Conservation (phyloP, 2,888 invertebrate species). For the Philopedon plagiatum region DNA sequence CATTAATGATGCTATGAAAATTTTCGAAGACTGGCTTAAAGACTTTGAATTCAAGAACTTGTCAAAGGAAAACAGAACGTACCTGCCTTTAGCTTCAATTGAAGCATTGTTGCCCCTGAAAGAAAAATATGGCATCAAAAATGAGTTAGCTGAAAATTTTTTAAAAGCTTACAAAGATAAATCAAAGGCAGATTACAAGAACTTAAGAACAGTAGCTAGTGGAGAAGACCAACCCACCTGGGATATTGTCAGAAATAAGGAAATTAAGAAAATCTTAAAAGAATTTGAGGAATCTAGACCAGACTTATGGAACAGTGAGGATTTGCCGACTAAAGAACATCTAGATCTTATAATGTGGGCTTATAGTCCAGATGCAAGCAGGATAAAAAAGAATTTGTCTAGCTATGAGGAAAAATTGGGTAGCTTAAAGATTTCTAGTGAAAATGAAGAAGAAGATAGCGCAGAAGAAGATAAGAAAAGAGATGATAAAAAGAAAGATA, state of each 20-base stretch:
- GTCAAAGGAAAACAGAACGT: constrained; percentile 79
- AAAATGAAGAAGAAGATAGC: constrained; percentile 58
- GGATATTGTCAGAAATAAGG: constrained; percentile 81
- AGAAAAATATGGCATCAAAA: constrained; percentile 70
- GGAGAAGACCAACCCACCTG: constrained; percentile 76
- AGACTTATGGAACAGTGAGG: constrained; percentile 75
- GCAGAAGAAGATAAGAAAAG: constrained; percentile 49
- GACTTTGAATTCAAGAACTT: constrained; percentile 80
- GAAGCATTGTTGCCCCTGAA: constrained; percentile 72
- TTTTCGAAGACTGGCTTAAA: constrained; percentile 82
- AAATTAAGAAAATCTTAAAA: constrained; percentile 73
- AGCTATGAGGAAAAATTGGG: constrained; percentile 69
- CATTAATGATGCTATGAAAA: constrained; percentile 80
- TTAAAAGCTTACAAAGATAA: constrained; percentile 75
- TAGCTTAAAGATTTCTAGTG: constrained; percentile 55
- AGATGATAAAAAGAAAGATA: constrained; percentile 44
- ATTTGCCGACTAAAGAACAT: constrained; percentile 79
- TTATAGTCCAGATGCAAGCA: constrained; percentile 80
- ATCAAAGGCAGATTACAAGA: constrained; percentile 81
- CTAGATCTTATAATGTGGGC: constrained; percentile 81
- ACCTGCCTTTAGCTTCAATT: constrained; percentile 75
- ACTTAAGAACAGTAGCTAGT: constrained; percentile 76
- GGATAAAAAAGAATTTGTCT: constrained; percentile 75
- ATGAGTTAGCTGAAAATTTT: constrained; percentile 72
- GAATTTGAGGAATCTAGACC: constrained; percentile 74